Evolutionary conservation across 92 coral and sea anemone genomes (phyloP).

Genomic region (Nematostella vectensis): DNA sequence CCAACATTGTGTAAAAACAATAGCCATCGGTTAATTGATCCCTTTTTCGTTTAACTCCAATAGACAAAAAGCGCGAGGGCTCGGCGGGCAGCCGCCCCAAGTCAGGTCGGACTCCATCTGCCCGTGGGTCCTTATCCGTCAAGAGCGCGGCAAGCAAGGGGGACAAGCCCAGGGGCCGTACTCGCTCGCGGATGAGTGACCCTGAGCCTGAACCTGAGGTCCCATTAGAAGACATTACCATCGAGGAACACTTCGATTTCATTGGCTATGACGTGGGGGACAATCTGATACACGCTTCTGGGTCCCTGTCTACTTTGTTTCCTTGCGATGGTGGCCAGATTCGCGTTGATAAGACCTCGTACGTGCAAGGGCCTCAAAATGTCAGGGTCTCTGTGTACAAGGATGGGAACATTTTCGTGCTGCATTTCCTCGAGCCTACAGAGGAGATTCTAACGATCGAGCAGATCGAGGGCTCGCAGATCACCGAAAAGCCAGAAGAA

Average conservation of each 20-base stretch:
- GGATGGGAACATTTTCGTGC: conserved; percentile 76
- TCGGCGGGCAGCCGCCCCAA: conserved; percentile 60
- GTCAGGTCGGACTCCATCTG: conserved; percentile 74
- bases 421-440: conserved; percentile 77
- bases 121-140: conserved; percentile 66
- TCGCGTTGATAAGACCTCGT: conserved; percentile 60
- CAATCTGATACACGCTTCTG: conserved; percentile 80
- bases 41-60: no score
- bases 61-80: conserved; percentile 68
- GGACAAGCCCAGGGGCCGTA: conserved; percentile 45
- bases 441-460: conserved; percentile 60
- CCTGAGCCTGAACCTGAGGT: conserved; percentile 41
- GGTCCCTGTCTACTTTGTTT: conserved; percentile 81
- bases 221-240: conserved; percentile 25
- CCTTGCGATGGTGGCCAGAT: conserved; percentile 94
- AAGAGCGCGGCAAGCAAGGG: conserved; percentile 54
- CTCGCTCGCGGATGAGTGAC: conserved; percentile 49
- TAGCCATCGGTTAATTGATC: no score
- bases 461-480: conserved; percentile 35
- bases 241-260: conserved; percentile 61
- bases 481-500: conserved; percentile 10
- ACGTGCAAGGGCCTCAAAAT: conserved; percentile 66
- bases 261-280: conserved; percentile 97
- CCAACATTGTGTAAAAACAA: no score
- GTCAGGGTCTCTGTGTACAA: conserved; percentile 75